Percentiles rank a stretch among this genome's conserved stretches.
phyloP scores from a whole-genome alignment of 2,888 invertebrate genomes.

The Drymonia ruficornis region DNA sequence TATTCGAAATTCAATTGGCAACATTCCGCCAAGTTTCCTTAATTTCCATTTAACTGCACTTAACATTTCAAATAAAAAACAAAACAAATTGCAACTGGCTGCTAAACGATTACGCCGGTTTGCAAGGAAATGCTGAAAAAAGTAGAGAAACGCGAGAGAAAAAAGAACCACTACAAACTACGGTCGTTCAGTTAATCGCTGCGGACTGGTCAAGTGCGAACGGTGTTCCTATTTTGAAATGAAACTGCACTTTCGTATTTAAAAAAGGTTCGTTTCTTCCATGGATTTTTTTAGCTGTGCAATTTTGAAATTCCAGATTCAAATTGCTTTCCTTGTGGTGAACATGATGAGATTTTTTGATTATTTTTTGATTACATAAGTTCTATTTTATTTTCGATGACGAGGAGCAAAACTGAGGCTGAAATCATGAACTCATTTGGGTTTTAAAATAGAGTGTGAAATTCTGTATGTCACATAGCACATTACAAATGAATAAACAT shows the following conservation, averaged over 20 bases:
- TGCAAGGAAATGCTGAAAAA: conserved; percentile 28
- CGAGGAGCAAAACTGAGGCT: no score
- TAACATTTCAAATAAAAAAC: conserved; percentile 27
- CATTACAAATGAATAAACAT: no score
- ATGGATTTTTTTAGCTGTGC: no score
- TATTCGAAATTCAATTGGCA: not conserved
- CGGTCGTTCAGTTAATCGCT: conserved; percentile 25
- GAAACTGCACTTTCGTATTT: not conserved
- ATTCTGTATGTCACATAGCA: no score
- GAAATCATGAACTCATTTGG: no score
- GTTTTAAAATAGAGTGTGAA: no score
- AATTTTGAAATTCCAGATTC: no score
- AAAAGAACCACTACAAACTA: conserved; percentile 19
- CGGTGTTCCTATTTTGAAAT: conserved; percentile 6
- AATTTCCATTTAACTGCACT: conserved; percentile 40
- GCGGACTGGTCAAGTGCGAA: conserved; percentile 16
- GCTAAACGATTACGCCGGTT: conserved; percentile 39
- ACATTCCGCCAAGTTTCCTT: not conserved
- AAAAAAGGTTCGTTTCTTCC: no score
- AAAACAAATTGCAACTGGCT: conserved; percentile 14
- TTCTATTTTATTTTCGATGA: no score
- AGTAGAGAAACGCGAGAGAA: conserved; percentile 19
- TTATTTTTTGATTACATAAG: no score
- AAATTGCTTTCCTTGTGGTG: no score
- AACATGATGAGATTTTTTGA: no score